Conservation (phyloP, 2,888 invertebrate species). For the Amiota mariae region DNA sequence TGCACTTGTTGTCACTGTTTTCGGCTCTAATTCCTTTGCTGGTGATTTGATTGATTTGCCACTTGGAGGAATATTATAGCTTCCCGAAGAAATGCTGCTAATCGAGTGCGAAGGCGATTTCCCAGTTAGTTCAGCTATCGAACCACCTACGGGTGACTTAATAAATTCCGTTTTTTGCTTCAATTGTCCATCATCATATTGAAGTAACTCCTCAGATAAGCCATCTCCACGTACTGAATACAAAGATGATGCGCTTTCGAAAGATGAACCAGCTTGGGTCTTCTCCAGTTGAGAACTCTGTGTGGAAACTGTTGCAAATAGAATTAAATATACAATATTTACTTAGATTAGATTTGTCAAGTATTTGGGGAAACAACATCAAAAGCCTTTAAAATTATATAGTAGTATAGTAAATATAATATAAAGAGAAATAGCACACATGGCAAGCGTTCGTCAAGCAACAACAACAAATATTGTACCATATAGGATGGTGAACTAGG, state of each 20-base stretch:
- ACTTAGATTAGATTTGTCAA: neutral
- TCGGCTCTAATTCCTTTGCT: conserved; percentile 50
- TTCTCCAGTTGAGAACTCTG: conserved; percentile 75
- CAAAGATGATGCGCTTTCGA: conserved; percentile 88
- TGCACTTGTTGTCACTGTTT: conserved; percentile 46
- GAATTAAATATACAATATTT: neutral
- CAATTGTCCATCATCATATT: conserved; percentile 61
- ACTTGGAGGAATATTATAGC: conserved; percentile 75
- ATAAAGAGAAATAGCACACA: conserved; percentile 39
- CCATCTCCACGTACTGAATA: conserved; percentile 86
- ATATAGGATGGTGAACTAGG: neutral
- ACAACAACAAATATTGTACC: conserved; percentile 70
- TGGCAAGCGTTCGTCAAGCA: conserved; percentile 71
- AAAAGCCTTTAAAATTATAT: conserved; percentile 14
- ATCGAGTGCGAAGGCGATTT: conserved; percentile 76
- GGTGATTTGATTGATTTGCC: conserved; percentile 54
- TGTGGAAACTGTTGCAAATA: conserved; percentile 65
- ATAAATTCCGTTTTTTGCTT: conserved; percentile 39
- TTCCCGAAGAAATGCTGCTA: conserved; percentile 77
- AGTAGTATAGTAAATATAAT: no score
- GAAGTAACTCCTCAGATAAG: conserved; percentile 78
- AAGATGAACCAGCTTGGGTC: conserved; percentile 86
- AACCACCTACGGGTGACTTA: conserved; percentile 50
- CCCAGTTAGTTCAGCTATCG: conserved; percentile 51
- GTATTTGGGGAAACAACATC: neutral